Conservation (phyloP, 2,888 invertebrate species). For the Lasioglossum zephyrum region DNA sequence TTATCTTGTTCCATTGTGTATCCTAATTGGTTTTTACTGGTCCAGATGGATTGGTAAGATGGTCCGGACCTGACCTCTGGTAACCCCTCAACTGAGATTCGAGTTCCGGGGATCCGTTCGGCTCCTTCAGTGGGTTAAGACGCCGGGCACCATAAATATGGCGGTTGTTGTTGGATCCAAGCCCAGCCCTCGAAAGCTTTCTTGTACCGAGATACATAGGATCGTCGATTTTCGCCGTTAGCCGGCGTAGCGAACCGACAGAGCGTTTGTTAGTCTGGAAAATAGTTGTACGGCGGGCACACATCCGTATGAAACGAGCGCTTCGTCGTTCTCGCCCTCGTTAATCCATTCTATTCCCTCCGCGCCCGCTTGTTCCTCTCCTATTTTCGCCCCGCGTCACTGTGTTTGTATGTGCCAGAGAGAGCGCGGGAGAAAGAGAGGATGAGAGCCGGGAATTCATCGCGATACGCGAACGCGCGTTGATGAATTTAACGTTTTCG, state of each 20-base stretch:
- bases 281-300: constrained; percentile 45
- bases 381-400: not conserved
- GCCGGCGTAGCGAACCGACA: constrained; percentile 47
- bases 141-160: constrained; percentile 77
- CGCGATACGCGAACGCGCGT: constrained; percentile 1
- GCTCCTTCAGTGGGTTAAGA: constrained; percentile 75
- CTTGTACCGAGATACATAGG: constrained; percentile 62
- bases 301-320: constrained; percentile 25
- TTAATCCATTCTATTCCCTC: constrained; percentile 43
- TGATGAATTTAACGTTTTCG: constrained; percentile 28
- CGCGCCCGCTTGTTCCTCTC: not conserved
- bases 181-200: constrained; percentile 74
- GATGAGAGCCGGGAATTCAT: not conserved
- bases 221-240: constrained; percentile 67
- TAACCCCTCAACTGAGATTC: constrained; percentile 71
- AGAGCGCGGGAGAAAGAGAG: not conserved
- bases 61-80: constrained; percentile 71
- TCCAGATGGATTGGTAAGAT: not conserved
- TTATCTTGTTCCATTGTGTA: no score
- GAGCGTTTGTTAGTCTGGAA: constrained; percentile 64
- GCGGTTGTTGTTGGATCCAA: constrained; percentile 71
- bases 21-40: no score
- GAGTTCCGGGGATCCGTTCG: constrained; percentile 58
- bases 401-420: not conserved
- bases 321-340: constrained; percentile 35